Percentiles rank a stretch among this genome's conserved stretches.
phyloP scores from a whole-genome alignment of 2,888 invertebrate species.

The Cremastinae sp. region DNA sequence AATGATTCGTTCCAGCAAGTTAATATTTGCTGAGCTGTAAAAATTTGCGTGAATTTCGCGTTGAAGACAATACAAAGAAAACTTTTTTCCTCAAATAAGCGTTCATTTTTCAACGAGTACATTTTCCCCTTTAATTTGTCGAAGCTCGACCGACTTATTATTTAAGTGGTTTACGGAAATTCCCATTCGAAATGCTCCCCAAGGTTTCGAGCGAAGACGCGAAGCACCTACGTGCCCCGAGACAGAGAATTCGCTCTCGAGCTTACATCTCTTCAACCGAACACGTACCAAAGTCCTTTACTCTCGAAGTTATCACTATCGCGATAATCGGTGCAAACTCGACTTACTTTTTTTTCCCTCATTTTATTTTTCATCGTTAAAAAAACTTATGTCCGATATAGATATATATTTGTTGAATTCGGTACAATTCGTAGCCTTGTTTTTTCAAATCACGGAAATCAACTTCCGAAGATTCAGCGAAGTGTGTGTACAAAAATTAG shows the following conservation, averaged over 20 bases:
- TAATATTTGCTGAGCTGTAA: no score
- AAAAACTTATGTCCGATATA: no score
- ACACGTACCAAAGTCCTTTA: conserved; percentile 24
- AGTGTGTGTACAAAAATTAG: no score
- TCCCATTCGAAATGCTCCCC: conserved; percentile 25
- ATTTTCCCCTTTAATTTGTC: not conserved
- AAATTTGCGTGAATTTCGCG: no score
- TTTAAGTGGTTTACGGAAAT: conserved; percentile 22
- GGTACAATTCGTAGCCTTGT: no score
- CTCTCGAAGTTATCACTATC: conserved; percentile 41
- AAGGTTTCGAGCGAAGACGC: conserved; percentile 11
- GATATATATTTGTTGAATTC: no score
- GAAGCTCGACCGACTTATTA: not conserved
- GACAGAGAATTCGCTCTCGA: not conserved
- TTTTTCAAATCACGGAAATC: no score
- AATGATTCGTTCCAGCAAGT: no score
- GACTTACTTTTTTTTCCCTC: not conserved
- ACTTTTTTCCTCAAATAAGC: no score
- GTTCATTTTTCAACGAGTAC: not conserved
- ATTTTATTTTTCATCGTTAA: not conserved
- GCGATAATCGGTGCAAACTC: conserved; percentile 50
- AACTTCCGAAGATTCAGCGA: no score
- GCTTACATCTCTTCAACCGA: not conserved
- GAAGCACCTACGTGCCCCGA: not conserved
- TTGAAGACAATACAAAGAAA: no score